Percentiles rank a stretch among this genome's conserved stretches.
Evolutionary conservation across 2,113 vertebrate species (phyloP).

Genomic region (Chloebia gouldiae): DNA sequence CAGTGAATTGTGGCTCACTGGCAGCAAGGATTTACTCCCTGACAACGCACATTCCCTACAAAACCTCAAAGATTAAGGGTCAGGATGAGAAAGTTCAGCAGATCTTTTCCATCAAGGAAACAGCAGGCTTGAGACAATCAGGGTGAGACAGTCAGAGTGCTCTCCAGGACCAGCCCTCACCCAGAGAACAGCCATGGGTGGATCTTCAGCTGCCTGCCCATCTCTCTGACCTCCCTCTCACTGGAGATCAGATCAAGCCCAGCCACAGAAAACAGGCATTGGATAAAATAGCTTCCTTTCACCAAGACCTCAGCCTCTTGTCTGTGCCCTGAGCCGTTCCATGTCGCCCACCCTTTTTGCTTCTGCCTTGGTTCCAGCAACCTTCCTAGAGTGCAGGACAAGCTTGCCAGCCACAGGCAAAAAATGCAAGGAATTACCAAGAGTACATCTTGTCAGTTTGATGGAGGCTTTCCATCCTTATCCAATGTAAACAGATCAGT

Average conservation of each 20-base stretch:
- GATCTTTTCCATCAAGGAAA: neutral
- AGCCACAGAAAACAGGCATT: neutral
- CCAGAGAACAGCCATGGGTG: fast-evolving
- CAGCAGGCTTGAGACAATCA: neutral
- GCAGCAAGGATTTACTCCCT: neutral
- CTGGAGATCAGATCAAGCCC: neutral
- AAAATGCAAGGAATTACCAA: neutral
- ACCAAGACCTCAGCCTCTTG: neutral
- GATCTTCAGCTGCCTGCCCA: neutral
- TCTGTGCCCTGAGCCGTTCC: neutral
- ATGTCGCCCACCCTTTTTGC: neutral
- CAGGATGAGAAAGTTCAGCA: neutral
- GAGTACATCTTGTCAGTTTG: neutral
- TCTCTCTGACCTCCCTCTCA: neutral
- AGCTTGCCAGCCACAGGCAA: neutral
- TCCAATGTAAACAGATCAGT: neutral
- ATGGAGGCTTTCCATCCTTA: neutral
- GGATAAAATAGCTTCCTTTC: neutral
- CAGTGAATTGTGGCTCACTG: neutral
- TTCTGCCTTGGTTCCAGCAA: neutral
- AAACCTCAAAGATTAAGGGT: neutral
- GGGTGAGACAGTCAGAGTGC: neutral
- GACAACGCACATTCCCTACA: neutral
- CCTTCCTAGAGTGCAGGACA: neutral
- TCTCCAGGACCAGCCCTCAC: neutral